Percentiles rank a stretch among this genome's conserved stretches.
These are phyloP conservation scores for Enteromius anoplus DNA, from an alignment of 2,797 vertebrate species.

Conservation along the genomic window DNA sequence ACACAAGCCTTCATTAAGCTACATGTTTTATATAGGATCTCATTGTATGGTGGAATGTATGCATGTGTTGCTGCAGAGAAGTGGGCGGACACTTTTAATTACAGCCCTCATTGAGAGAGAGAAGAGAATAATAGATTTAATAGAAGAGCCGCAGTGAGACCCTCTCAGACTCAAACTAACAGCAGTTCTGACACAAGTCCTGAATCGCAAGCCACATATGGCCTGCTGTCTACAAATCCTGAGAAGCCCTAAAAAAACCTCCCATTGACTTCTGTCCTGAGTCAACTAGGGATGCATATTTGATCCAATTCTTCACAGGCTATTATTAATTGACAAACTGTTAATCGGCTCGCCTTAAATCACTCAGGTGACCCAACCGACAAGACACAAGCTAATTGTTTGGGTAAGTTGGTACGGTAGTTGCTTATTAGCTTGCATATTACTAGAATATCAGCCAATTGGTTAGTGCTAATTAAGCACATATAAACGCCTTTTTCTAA, in stretches of 20 bases:
- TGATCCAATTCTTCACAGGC: background rate
- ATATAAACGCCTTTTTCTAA: too few relatives aligned
- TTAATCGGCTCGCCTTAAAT: background rate
- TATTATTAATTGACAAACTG: background rate
- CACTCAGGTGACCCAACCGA: background rate
- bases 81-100: constrained; percentile 81
- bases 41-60: constrained; percentile 53
- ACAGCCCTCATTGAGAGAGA: constrained; percentile 68
- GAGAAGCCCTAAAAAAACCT: background rate
- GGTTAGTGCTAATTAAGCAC: too few relatives aligned
- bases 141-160: constrained; percentile 4
- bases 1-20: constrained; percentile 11
- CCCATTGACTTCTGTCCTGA: background rate
- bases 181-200: background rate
- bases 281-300: background rate
- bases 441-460: too few relatives aligned
- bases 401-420: too few relatives aligned
- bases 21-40: constrained; percentile 29
- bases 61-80: constrained; percentile 59
- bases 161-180: background rate
- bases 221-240: background rate
- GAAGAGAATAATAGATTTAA: constrained; percentile 12
- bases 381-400: background rate
- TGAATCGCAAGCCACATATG: background rate
- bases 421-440: too few relatives aligned